A percentile compares a stretch with the other conserved stretches of the same genome.
phyloP scores from a whole-genome alignment of 1,140 invertebrate genomes.

The Drosophila baimaii region DNA sequence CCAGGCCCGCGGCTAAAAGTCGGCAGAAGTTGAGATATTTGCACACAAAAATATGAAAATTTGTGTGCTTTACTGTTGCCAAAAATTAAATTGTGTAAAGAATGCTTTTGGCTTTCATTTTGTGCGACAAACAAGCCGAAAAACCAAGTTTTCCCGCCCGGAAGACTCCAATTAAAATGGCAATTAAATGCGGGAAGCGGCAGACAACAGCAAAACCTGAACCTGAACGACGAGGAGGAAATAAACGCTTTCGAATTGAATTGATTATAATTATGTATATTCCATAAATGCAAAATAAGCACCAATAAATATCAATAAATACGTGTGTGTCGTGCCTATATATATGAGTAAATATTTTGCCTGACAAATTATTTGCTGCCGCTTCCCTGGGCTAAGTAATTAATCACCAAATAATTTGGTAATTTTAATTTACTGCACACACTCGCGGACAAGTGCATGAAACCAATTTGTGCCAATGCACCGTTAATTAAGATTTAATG shows the following conservation, averaged over 20 bases:
- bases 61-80: background rate
- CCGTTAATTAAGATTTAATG: slow-evolving; percentile 81
- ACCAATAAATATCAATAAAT: slow-evolving; percentile 41
- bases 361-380: slow-evolving; percentile 59
- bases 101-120: slow-evolving; percentile 4
- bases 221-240: background rate
- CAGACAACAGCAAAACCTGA: slow-evolving; percentile 5
- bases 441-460: slow-evolving; percentile 28
- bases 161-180: slow-evolving; percentile 63
- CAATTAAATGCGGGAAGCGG: slow-evolving; percentile 51
- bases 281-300: slow-evolving; percentile 37
- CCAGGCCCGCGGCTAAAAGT: background rate
- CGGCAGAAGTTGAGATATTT: background rate
- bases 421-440: slow-evolving; percentile 75
- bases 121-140: background rate
- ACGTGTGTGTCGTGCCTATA: slow-evolving; percentile 4
- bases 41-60: slow-evolving; percentile 18
- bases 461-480: slow-evolving; percentile 57
- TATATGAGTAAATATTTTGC: slow-evolving; percentile 50
- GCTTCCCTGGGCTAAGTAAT: slow-evolving; percentile 51
- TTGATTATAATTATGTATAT: slow-evolving; percentile 63
- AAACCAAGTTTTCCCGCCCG: slow-evolving; percentile 13
- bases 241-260: slow-evolving; percentile 57
- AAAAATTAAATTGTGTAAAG: background rate
- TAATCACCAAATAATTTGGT: slow-evolving; percentile 79